These are phyloP conservation scores for Etheostoma perlongum DNA, from an alignment of 2,797 vertebrate genomes.

Conservation along the genomic window DNA sequence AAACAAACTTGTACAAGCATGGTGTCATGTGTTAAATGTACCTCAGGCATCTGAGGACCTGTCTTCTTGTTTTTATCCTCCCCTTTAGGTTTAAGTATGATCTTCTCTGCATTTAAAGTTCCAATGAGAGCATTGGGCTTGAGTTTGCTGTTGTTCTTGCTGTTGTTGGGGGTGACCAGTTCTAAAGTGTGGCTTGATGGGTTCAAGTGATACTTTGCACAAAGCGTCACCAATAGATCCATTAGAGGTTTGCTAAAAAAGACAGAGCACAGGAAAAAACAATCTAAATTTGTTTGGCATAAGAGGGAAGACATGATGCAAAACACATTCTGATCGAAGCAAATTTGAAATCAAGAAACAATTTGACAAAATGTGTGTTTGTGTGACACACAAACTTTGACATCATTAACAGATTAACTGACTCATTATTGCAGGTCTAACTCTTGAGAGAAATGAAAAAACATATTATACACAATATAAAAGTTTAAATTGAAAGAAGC, in stretches of 20 bases:
- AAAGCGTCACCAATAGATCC: conserved; percentile 95
- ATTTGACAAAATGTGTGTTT: background rate
- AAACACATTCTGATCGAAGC: background rate
- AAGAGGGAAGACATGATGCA: background rate
- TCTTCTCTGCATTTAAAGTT: conserved; percentile 91
- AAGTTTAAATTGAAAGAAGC: background rate
- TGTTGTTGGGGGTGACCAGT: conserved; percentile 90
- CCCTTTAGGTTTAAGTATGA: conserved; percentile 93
- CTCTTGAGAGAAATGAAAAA: background rate
- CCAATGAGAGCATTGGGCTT: conserved; percentile 95
- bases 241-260: conserved; percentile 93
- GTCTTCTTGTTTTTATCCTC: conserved; percentile 91
- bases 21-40: conserved; percentile 54
- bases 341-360: background rate
- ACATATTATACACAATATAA: background rate
- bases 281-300: background rate
- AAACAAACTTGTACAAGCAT: background rate
- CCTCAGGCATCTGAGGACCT: conserved; percentile 93
- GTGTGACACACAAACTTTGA: background rate
- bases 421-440: background rate
- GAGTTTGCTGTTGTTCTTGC: conserved; percentile 91
- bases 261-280: background rate
- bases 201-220: conserved; percentile 95
- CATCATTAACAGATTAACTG: background rate
- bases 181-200: conserved; percentile 95